phyloP scores from a whole-genome alignment of 2,113 vertebrate species.

The Archocentrus centrarchus region DNA sequence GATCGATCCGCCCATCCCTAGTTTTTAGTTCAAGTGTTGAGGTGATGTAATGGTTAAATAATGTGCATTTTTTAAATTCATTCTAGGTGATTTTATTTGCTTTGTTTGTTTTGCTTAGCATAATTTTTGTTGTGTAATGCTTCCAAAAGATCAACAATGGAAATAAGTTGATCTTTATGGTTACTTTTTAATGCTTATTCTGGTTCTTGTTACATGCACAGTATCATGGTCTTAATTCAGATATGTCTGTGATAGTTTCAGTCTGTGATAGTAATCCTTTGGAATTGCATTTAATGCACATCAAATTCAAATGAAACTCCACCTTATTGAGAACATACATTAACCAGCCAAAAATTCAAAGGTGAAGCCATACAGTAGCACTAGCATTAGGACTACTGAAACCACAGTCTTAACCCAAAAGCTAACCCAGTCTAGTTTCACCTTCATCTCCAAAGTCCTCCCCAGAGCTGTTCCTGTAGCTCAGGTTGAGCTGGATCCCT shows the following conservation, averaged over 20 bases:
- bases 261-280: neutral
- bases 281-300: neutral
- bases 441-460: constrained; percentile 53
- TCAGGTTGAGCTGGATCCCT: constrained; percentile 71
- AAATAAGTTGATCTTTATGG: neutral
- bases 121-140: neutral
- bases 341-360: neutral
- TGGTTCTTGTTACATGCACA: neutral
- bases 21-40: neutral
- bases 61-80: neutral
- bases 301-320: neutral
- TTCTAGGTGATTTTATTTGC: neutral
- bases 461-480: constrained; percentile 49
- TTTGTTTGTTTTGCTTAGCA: neutral
- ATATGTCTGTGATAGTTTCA: neutral
- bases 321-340: neutral
- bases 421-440: constrained; percentile 10
- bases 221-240: neutral
- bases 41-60: neutral
- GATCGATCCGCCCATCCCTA: too few relatives aligned
- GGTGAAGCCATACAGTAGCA: neutral
- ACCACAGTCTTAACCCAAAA: neutral
- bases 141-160: neutral
- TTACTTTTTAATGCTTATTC: neutral
- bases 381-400: neutral